Evolutionary conservation across 2,797 vertebrate species (phyloP), one percentile per base, ranked within the genome.

Genomic region (Malurus leucopterus): DNA sequence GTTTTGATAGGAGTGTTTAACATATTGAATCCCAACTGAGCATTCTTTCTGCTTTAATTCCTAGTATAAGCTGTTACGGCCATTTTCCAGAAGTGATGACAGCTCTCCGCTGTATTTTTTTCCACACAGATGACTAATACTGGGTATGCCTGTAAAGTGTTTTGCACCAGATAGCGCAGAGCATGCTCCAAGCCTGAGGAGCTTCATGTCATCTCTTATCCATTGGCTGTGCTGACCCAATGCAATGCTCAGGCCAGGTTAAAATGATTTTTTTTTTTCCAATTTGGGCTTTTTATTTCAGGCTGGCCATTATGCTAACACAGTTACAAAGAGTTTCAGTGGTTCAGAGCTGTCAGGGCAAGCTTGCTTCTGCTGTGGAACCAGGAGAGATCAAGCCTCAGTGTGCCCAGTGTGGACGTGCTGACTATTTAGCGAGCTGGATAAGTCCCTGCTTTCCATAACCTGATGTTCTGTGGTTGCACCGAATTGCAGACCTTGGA

Each of bases 321-420:
- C 3, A 27, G 8, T 43, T 46, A 18, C 8, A 44, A 64, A 85
- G 63, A 50, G 75, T 74, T 88, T 21, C 38, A 30, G 43, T 1
- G 2, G n/a, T 40, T 78, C 20, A 7, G 32, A 26, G 40, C 64
- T 76, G 59, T 18, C 53, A 17, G 41, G 34, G 9, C 21, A 44
- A 40, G 51, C 44, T 51, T 3, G 0, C 9, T 43, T 64, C 86
- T 75, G 57, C 61, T 67, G 15, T 23, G 44, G 34, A 79, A 38
- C 27, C 0, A 0, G 20, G 23, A 8, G 19, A 54, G 29, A 34
- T 32, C 1, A 0, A 20, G 18, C 15, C 41, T 47, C 23, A 24
- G 19, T 63, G 21, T 86, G 41, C 34, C 34, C 8, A 2, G 17
- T 4, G 19, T 61, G 81, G 54, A 43, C 0, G 0, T 2, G 11